phyloP scores from a whole-genome alignment of 2,888 invertebrate genomes.

The Diploptera punctata region DNA sequence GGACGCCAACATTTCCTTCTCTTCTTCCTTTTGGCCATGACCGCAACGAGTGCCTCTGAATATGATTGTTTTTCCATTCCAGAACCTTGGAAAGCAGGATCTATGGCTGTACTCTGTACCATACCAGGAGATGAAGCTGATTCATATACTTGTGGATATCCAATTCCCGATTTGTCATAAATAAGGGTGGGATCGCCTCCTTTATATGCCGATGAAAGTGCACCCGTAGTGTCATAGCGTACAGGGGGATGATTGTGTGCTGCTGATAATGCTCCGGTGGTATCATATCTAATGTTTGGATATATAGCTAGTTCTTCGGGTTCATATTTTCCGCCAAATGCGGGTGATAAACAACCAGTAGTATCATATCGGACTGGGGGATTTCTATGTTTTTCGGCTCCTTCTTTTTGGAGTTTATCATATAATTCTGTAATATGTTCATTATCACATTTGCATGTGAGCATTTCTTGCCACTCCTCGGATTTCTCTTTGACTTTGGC shows the following conservation, averaged over 20 bases:
- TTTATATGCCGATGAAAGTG: neutral
- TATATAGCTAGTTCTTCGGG: neutral
- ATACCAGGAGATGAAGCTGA: neutral
- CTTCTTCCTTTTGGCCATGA: neutral
- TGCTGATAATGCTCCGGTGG: conserved; percentile 26
- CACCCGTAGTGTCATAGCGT: conserved; percentile 34
- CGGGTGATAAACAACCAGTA: neutral
- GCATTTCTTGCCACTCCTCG: neutral
- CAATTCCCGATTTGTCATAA: neutral
- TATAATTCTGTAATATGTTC: neutral
- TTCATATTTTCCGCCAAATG: neutral
- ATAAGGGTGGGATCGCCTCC: neutral
- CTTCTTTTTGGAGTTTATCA: neutral
- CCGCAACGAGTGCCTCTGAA: neutral
- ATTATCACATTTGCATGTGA: neutral
- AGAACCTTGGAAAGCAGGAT: neutral
- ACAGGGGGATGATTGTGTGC: conserved; percentile 30
- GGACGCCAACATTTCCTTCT: neutral
- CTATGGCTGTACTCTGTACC: neutral
- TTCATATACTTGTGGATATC: neutral
- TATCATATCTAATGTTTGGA: conserved; percentile 16
- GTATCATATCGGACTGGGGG: conserved; percentile 7
- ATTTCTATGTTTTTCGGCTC: neutral
- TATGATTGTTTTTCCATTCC: neutral
- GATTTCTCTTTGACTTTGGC: neutral